A percentile compares a stretch with the other conserved stretches of the same genome.
Evolutionary conservation across 2,797 vertebrate genomes (phyloP).

Genomic region (Periparus ater): DNA sequence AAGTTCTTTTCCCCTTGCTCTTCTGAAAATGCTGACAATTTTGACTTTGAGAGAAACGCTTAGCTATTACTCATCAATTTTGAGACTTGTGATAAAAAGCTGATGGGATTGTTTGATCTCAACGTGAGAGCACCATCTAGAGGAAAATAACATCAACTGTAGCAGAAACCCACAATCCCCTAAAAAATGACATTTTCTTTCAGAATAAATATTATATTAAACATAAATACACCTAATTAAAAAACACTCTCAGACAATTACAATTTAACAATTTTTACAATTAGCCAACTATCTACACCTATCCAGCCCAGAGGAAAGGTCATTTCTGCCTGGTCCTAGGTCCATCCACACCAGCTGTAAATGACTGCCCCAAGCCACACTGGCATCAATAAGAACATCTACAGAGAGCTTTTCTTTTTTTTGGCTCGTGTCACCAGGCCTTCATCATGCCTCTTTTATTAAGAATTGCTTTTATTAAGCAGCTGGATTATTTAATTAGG

Average conservation of each 20-base stretch:
- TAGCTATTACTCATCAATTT: neutral
- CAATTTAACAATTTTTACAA: neutral
- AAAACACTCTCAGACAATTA: neutral
- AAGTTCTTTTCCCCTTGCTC: neutral
- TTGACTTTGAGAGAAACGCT: neutral
- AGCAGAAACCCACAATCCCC: neutral
- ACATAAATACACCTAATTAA: neutral
- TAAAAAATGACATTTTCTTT: neutral
- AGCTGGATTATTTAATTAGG: neutral
- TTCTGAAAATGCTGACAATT: neutral
- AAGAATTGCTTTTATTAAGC: neutral
- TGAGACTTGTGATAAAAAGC: neutral
- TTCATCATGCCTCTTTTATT: neutral
- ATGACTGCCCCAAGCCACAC: neutral
- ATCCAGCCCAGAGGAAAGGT: neutral
- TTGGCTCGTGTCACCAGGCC: neutral
- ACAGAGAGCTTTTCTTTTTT: neutral
- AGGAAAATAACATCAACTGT: neutral
- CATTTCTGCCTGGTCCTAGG: neutral
- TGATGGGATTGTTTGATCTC: neutral
- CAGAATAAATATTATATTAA: neutral
- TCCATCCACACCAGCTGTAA: neutral
- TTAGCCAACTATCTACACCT: neutral
- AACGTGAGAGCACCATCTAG: conserved; percentile 41
- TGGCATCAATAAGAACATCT: neutral